Base-by-base conservation (phyloP, 2,113 vertebrate genomes). In the Podilymbus podiceps region DNA sequence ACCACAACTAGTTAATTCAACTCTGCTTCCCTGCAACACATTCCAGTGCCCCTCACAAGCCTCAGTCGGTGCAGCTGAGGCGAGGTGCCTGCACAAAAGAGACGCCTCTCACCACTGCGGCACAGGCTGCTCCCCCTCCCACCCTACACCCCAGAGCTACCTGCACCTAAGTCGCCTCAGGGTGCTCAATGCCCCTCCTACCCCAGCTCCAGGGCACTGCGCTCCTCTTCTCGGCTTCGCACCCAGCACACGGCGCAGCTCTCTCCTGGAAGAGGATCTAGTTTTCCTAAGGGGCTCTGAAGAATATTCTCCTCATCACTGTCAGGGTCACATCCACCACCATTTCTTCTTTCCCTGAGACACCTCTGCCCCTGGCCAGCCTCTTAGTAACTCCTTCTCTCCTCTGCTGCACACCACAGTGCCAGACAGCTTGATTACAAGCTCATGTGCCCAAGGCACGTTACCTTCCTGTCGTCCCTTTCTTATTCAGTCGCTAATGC, bases 401-500 rank as follows among this genome's bases (percentile, higher is more conserved):
- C 69, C 68, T 60, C 67, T 67, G 63, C 71, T 66, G 38, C 59
- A 82, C 1, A 8, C 24, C 49, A 84, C 15, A 27, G 66, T 38
- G 47, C 44, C 87, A 76, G 66, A 19, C 38, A 68, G 66, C 50
- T 20, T 21, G 11, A 80, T 27, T 11, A 60, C 30, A 42, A n/a
- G 16, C 56, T 63, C 47, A 28, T 0, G 0, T 62, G 44, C 62
- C 63, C 18, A 15, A 62, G 44, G 25, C 6, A 0, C 60, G 4
- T n/a, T 33, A 30, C 31, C 42, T 60, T 49, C 17, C 72, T 58
- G 12, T 7, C 5, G 1, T 10, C 38, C 17, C 59, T 8, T 53
- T 38, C 73, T 46, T 40, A 47, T 91, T 40, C 71, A 63, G 21
- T 31, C 1, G 0, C 64, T 58, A 27, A 24, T 4, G 24, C 58